Conservation (phyloP, 2,888 invertebrate species). For the Dicroscelio sp. region DNA sequence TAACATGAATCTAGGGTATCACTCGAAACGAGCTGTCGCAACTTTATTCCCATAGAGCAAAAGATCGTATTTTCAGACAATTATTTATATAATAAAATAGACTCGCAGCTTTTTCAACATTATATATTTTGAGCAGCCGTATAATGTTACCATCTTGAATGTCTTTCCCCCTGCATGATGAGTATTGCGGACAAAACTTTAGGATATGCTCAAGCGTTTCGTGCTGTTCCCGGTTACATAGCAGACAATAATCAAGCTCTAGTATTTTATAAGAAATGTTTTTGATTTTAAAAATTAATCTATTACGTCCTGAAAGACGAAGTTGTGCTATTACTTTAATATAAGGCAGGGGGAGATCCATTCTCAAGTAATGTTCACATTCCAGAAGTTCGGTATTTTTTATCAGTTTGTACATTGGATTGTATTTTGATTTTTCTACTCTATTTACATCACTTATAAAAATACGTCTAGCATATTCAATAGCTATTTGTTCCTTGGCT, state of each 20-base stretch:
- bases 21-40: no score
- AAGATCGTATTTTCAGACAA: no score
- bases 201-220: constrained; percentile 23
- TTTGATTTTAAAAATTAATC: not conserved
- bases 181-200: not conserved
- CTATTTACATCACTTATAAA: not conserved
- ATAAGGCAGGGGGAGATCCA: not conserved
- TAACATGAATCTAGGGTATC: no score
- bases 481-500: not conserved
- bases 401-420: constrained; percentile 11
- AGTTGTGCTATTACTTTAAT: constrained; percentile 5
- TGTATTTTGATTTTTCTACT: not conserved
- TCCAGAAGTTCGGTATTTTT: not conserved
- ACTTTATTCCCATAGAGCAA: no score
- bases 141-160: no score
- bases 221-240: not conserved
- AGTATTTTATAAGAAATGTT: not conserved
- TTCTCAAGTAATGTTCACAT: not conserved
- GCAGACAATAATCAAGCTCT: not conserved
- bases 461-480: not conserved
- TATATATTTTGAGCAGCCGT: no score
- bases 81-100: no score
- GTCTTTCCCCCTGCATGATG: no score
- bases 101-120: no score
- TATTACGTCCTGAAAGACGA: not conserved